Evolutionary conservation across 2,888 invertebrate genomes (phyloP).

Genomic region (Cacoxenus indagator): DNA sequence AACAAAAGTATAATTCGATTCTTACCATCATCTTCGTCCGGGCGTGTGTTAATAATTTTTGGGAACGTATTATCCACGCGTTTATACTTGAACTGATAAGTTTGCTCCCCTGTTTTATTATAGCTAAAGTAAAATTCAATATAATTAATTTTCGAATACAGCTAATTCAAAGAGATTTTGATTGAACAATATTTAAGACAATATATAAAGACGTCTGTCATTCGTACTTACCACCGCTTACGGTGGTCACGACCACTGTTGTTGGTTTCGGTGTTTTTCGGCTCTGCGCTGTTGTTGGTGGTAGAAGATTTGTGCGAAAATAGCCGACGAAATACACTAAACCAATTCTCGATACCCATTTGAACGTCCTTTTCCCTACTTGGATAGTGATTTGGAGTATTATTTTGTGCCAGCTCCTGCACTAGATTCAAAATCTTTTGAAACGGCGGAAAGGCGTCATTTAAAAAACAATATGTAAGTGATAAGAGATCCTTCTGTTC

Average conservation of each 20-base stretch:
- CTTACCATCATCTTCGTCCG: conserved; percentile 28
- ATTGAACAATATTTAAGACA: neutral
- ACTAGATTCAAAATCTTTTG: neutral
- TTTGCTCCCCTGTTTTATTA: no score
- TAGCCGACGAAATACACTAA: conserved; percentile 48
- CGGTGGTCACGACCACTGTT: no score
- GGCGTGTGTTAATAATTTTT: neutral
- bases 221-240: no score
- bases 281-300: conserved; percentile 40
- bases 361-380: conserved; percentile 38
- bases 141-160: no score
- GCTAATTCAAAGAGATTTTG: no score
- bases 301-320: conserved; percentile 34
- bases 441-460: no score
- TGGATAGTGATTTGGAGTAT: neutral
- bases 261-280: conserved; percentile 35
- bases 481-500: no score
- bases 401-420: neutral
- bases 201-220: neutral
- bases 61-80: conserved; percentile 54
- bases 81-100: conserved; percentile 41
- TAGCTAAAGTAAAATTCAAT: no score
- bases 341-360: conserved; percentile 64
- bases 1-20: neutral
- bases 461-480: no score